These are phyloP conservation scores for Galerucella calmariensis DNA, from an alignment of 2,888 invertebrate genomes.

Conservation along the genomic window DNA sequence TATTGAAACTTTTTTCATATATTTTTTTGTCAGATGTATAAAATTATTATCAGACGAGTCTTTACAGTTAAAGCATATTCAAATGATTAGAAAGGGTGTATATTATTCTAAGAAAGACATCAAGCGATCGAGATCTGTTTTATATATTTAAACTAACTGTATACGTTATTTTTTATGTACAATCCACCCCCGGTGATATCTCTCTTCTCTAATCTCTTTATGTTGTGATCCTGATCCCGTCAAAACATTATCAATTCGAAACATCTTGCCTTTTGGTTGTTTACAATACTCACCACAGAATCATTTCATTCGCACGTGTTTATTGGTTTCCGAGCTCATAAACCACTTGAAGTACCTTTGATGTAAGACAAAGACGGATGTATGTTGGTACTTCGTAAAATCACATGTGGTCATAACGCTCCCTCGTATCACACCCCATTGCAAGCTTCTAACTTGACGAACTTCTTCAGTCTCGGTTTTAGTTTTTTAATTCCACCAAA, in stretches of 20 bases:
- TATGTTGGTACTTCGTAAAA: conserved; percentile 1
- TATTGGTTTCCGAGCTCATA: conserved; percentile 39
- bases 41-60: conserved; percentile 14
- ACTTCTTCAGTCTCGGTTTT: not conserved
- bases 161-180: conserved; percentile 8
- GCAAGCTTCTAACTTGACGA: not conserved
- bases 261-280: conserved; percentile 30
- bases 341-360: conserved; percentile 32
- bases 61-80: conserved; percentile 19
- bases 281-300: conserved; percentile 29
- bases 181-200: conserved; percentile 7
- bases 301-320: conserved; percentile 41
- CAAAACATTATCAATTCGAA: conserved; percentile 23
- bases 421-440: conserved; percentile 1
- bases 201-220: not conserved
- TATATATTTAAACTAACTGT: conserved; percentile 6
- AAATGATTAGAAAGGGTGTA: not conserved
- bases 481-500: not conserved
- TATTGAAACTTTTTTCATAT: not conserved
- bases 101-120: conserved; percentile 6
- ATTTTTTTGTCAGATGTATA: conserved; percentile 18
- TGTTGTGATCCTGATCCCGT: conserved; percentile 13
- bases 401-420: conserved; percentile 22
- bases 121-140: conserved; percentile 1
- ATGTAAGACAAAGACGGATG: conserved; percentile 30